Evolutionary conservation across 2,888 invertebrate genomes (phyloP), one percentile per base, ranked within the genome.

Genomic region (Petrolisthes manimaculis): DNA sequence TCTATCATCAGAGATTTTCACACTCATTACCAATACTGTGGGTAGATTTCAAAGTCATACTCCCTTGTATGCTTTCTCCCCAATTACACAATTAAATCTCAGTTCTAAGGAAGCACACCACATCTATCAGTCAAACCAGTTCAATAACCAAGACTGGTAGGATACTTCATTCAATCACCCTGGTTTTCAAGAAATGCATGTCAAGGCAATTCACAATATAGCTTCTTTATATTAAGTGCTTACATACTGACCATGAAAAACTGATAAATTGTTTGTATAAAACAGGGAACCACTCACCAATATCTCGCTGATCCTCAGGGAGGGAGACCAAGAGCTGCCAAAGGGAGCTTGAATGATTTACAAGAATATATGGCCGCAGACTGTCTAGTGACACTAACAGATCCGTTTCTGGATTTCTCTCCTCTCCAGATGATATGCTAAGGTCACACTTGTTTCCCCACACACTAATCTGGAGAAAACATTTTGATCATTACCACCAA

Each of bases 381-480:
- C 93, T 92, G 12, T 94, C 93, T 18, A 95, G 93, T 91, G 95
- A 93, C 83, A 94, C 93, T 81, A 96, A 92, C 2, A 95, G 94
- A 92, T 95, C 93, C 0, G 93, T 93, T 0, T 92, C 93, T 91
- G 95, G 94, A 78, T 94, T 93, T 79, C 95, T 95, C 74, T 95
- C 94, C 85, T 92, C 93, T 21, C 98, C 98, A 67, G 94, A 94
- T 0, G 97, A 96, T 78, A 99, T 94, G 0, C 98, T 98, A 83
- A 99, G 93, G 93, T 99, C 99, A 92, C 97, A 97, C 92, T 97
- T 96, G 93, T 99, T 99, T 0, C 98, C 97, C 99, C 99, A 99
- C 14, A 99, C 94, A 92, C 96, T 95, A 18, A 94, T 91, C 94
- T 94, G 92, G 77, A 91, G 71, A 21, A 92, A 37, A 37, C 37